phyloP scores from a whole-genome alignment of 2,888 invertebrate genomes.

The Drosophila neoperkinsi region DNA sequence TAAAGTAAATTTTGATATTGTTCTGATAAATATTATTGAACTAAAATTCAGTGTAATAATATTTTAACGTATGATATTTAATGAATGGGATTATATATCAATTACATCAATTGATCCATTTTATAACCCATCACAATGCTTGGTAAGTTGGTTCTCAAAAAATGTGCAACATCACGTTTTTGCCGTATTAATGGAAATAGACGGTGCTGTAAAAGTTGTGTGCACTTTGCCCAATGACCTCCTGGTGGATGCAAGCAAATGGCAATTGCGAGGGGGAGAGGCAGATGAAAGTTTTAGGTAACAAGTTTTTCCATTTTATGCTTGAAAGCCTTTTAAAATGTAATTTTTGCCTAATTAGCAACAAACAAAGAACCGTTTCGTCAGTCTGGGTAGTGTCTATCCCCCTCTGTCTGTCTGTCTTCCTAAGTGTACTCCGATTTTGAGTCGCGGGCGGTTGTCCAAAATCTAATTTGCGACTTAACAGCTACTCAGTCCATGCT shows the following conservation, averaged over 20 bases:
- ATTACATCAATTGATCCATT: neutral
- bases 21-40: neutral
- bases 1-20: neutral
- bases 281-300: constrained; percentile 39
- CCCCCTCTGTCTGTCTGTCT: constrained; percentile 1
- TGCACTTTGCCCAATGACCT: constrained; percentile 60
- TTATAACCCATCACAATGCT: neutral
- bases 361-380: constrained; percentile 61
- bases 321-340: constrained; percentile 80
- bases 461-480: constrained; percentile 79
- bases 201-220: constrained; percentile 61
- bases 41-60: neutral
- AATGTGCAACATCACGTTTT: constrained; percentile 36
- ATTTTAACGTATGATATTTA: neutral
- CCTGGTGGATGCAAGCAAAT: constrained; percentile 25
- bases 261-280: constrained; percentile 31
- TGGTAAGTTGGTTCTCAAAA: constrained; percentile 3
- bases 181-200: constrained; percentile 61
- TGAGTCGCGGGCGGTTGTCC: constrained; percentile 45
- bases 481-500: constrained; percentile 47
- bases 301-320: constrained; percentile 82
- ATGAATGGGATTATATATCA: neutral
- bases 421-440: constrained; percentile 22
- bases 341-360: constrained; percentile 82
- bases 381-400: constrained; percentile 13